phyloP scores from a whole-genome alignment of 1,140 invertebrate species.

The Goniozus legneri region DNA sequence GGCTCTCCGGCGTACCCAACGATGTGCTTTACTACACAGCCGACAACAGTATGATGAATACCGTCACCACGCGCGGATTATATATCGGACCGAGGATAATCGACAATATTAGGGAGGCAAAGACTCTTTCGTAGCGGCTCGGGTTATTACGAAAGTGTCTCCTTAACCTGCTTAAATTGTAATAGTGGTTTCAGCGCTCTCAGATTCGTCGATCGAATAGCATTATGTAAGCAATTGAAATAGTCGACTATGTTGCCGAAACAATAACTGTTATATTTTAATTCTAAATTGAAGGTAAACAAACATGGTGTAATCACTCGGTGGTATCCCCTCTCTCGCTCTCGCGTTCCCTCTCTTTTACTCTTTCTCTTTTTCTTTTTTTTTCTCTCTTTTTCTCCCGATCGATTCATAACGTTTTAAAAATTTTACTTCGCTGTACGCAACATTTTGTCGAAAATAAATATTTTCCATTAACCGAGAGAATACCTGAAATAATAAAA shows the following conservation, averaged over 20 bases:
- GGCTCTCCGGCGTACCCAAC: conserved; percentile 3
- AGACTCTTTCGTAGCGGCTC: conserved; percentile 28
- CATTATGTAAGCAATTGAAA: conserved; percentile 38
- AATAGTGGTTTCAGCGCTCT: conserved; percentile 18
- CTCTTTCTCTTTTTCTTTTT: conserved; percentile 2
- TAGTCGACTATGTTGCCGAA: conserved; percentile 34
- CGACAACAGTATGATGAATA: conserved; percentile 26
- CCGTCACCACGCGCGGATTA: conserved; percentile 26
- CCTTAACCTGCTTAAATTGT: conserved; percentile 46
- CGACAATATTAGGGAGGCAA: conserved; percentile 38
- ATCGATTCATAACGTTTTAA: not conserved
- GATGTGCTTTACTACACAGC: conserved; percentile 18
- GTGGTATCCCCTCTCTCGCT: not conserved
- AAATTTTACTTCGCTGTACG: not conserved
- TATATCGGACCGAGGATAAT: conserved; percentile 35
- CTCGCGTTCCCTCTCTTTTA: not conserved
- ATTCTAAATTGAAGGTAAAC: too few relatives aligned
- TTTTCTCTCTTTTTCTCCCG: not conserved
- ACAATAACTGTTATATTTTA: conserved; percentile 19
- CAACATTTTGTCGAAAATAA: too few relatives aligned
- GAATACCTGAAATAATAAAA: too few relatives aligned
- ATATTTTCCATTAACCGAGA: too few relatives aligned
- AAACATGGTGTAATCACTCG: conserved; percentile 1
- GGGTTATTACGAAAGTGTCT: conserved; percentile 44
- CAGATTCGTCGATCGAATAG: conserved; percentile 22